Evolutionary conservation across 2,888 invertebrate genomes (phyloP), one percentile per base, ranked within the genome.

Genomic region (Orgyia antiqua): DNA sequence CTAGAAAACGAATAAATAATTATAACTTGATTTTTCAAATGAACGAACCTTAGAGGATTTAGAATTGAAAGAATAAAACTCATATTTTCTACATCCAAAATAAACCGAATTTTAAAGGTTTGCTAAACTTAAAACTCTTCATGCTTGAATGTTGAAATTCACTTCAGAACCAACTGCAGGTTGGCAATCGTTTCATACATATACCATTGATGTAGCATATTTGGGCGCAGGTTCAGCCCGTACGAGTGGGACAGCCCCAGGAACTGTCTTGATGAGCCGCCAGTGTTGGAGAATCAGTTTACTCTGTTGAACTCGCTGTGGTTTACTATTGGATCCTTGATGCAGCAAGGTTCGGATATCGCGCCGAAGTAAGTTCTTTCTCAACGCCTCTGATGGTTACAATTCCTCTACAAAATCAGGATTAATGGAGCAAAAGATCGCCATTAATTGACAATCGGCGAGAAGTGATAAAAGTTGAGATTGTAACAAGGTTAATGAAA

Each of bases 161-260:
- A 13, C 39, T 31, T 33, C 20, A 20, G n/a, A 8, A 20, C 20
- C 9, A 15, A 31, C 49, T 41, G 44, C 40, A 36, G 31, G 15
- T 27, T 38, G 24, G 38, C 33, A 36, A 19, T 32, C 35, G 40
- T n/a, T 20, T 20, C 8, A 20, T 36, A 41, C 42, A 41, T 50
- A 45, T 55, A 43, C 66, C 49, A 66, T 60, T 72, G 67, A 68
- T 51, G 58, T 65, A 71, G 64, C 58, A 60, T 74, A 59, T 84
- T 83, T 86, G 82, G 80, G 74, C 80, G 60, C 89, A 93, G 95
- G 90, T 92, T 94, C 89, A 94, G 93, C 82, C 95, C 97, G 61
- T 96, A 95, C 88, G 97, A 97, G 89, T 95, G 94, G 94, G 94
- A 94, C 88, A 94, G 93, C 88, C 94, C 95, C 54, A 90, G 93